Base-by-base conservation (phyloP, 2,797 vertebrate species). In the Crenuchus spilurus region DNA sequence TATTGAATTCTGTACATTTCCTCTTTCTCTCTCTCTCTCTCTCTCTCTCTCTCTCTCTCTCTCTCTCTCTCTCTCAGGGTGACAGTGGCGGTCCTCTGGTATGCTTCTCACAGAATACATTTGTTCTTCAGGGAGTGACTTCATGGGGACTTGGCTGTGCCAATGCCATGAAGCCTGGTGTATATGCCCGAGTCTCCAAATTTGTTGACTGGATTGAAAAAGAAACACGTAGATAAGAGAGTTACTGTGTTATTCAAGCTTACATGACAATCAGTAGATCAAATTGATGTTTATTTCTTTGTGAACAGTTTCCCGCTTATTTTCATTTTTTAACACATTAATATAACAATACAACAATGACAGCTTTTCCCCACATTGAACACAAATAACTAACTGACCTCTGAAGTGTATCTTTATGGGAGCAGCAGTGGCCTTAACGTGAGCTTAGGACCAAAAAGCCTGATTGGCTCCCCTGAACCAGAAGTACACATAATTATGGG, bases 101-200 rank as follows among this genome's bases (percentile, higher is more conserved):
- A 57, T 99, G 97, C 77, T 74, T 83, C 16, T 64, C 92, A 9
- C 90, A 96, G 81, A 95, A 93, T 75, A 94, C 41, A 68, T 99
- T 92, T 66, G 20, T 97, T 70, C 77, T 99, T 31, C 96, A 98
- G 76, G 97, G 97, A 7, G 95, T 99, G 74, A 99, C 96, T 0
- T 99, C 97, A 0, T 99, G 97, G 97, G 96, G 97, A 26, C 87
- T 97, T 62, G 97, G 97, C 49, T 99, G 97, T 60, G 97, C 96
- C 20, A 92, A 91, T 0, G 87, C 93, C 79, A 97, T 96, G 94
- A 99, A 94, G 84, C 96, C 97, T 1, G 96, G 97, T 2, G 96
- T 99, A 80, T 99, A 98, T 0, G 95, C 92, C 5, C 91, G 96
- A 4, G 95, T 97, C 22, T 98, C 97, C 60, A 91, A 81, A 46